Conservation (phyloP, 37 sponge, comb jelly and placozoan species). For the Halichondria panicea region DNA sequence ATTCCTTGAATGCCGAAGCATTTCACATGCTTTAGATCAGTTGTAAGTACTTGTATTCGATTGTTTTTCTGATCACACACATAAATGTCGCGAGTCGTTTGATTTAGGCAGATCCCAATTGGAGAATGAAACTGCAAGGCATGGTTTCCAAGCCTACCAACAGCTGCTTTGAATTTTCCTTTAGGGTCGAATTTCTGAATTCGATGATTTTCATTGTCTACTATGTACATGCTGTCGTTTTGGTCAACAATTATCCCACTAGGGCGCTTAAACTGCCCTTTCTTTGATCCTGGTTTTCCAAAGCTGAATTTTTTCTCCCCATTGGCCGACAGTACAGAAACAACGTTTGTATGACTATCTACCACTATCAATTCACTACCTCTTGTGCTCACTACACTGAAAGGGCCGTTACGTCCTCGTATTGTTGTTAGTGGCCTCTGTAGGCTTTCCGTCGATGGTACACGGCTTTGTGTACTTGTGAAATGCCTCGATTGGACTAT, state of each 20-base stretch:
- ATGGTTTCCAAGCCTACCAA: slow-evolving; percentile 27
- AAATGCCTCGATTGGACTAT: slow-evolving; percentile 12
- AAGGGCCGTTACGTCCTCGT: neutral
- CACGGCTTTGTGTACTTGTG: slow-evolving; percentile 4
- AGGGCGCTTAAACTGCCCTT: neutral
- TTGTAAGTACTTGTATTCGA: slow-evolving; percentile 44
- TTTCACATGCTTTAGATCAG: slow-evolving; percentile 33
- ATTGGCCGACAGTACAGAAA: slow-evolving; percentile 9
- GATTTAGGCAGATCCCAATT: slow-evolving; percentile 36
- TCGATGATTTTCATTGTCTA: no score
- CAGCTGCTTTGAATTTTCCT: slow-evolving; percentile 17
- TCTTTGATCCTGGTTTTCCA: neutral
- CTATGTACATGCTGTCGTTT: neutral
- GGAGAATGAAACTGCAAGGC: slow-evolving; percentile 43
- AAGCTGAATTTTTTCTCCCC: slow-evolving; percentile 5
- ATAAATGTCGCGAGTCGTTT: slow-evolving; percentile 12
- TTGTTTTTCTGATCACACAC: slow-evolving; percentile 44
- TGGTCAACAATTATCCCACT: slow-evolving; percentile 2
- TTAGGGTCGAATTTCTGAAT: slow-evolving; percentile 47
- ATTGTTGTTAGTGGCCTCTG: neutral
- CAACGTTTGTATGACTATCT: neutral
- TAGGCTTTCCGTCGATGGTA: neutral
- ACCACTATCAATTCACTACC: slow-evolving; percentile 4
- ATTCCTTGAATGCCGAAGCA: slow-evolving; percentile 40
- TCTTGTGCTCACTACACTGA: slow-evolving; percentile 2